A percentile compares a stretch with the other conserved stretches of the same genome.
These are phyloP conservation scores for Enteromius paludinosus DNA, from an alignment of 2,797 vertebrate genomes.

Conservation along the genomic window DNA sequence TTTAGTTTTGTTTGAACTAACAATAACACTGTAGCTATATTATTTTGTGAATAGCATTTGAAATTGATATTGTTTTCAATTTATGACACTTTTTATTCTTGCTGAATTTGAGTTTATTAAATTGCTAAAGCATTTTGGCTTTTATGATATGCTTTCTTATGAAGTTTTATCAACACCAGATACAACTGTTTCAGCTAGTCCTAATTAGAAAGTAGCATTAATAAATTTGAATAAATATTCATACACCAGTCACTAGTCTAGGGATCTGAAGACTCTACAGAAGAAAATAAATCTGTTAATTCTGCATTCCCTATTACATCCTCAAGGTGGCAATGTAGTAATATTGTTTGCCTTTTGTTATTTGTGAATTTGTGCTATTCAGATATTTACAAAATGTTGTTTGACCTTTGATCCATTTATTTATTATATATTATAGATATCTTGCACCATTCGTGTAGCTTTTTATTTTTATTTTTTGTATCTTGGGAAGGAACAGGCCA, in stretches of 20 bases:
- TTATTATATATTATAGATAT: neutral
- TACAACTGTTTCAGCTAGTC: neutral
- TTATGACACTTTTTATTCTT: neutral
- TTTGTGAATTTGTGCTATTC: neutral
- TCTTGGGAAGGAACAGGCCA: neutral
- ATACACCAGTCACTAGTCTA: neutral
- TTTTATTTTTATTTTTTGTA: neutral
- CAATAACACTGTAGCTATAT: neutral
- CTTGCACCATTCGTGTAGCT: neutral
- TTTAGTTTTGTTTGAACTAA: neutral
- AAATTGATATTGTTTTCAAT: neutral
- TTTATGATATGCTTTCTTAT: neutral
- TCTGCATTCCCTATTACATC: conserved; percentile 30
- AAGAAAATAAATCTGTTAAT: neutral
- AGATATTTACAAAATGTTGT: neutral
- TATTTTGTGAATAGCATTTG: neutral
- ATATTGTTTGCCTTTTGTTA: neutral
- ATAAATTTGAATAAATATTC: neutral
- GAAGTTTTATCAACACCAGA: neutral
- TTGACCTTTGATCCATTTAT: neutral
- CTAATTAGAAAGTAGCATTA: neutral
- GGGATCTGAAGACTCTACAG: neutral
- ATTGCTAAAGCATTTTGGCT: neutral
- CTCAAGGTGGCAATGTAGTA: conserved; percentile 69
- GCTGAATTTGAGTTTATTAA: neutral